phyloP scores from a whole-genome alignment of 2,797 vertebrate species.

The Leuciscus waleckii region DNA sequence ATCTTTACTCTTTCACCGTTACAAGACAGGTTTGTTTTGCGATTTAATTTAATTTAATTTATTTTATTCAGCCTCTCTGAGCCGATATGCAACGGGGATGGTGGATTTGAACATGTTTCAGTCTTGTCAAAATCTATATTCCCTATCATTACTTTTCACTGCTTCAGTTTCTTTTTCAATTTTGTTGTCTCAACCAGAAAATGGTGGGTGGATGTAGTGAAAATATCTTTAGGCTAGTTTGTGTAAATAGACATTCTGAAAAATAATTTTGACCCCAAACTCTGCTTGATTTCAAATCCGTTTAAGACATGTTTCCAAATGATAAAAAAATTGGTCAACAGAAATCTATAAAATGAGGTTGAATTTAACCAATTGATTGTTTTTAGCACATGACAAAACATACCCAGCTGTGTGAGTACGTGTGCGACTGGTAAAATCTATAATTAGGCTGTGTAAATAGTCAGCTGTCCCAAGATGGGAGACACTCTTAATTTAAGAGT shows the following conservation, averaged over 20 bases:
- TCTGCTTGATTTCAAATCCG: neutral
- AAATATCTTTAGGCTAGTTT: neutral
- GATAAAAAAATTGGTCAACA: neutral
- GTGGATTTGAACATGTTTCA: neutral
- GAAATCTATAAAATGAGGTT: neutral
- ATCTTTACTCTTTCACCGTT: neutral
- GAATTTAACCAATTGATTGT: neutral
- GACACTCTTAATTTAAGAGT: constrained; percentile 65
- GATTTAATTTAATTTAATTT: neutral
- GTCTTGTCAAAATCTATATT: neutral
- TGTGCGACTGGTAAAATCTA: constrained; percentile 52
- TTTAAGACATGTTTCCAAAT: neutral
- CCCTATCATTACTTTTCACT: neutral
- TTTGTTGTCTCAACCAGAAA: neutral
- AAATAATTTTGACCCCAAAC: neutral
- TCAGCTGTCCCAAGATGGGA: constrained; percentile 80
- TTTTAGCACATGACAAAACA: neutral
- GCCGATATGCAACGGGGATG: neutral
- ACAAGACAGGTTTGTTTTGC: neutral
- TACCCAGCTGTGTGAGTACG: constrained; percentile 11
- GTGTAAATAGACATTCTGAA: neutral
- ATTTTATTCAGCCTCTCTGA: neutral
- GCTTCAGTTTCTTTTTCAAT: neutral
- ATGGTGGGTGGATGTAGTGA: neutral
- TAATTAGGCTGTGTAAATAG: constrained; percentile 80